phyloP scores from a whole-genome alignment of 2,113 vertebrate genomes.

The Columba janthina region DNA sequence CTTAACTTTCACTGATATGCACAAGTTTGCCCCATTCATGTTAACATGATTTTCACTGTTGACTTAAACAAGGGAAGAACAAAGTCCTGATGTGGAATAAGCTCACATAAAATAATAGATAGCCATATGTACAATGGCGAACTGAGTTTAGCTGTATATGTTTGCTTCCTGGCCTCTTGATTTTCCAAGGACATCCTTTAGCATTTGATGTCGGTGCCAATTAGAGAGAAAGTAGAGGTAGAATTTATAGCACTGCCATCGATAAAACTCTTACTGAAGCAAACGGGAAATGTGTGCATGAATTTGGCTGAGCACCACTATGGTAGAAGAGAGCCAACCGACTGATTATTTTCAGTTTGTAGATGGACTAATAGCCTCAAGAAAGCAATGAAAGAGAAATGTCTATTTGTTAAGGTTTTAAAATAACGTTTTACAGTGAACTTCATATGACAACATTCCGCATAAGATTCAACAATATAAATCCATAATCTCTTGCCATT shows the following conservation, averaged over 20 bases:
- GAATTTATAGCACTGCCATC: constrained; percentile 35
- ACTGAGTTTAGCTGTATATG: neutral
- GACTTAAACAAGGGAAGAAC: neutral
- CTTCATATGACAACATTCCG: neutral
- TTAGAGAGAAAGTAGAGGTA: constrained; percentile 39
- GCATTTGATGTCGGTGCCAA: constrained; percentile 51
- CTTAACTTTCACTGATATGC: neutral
- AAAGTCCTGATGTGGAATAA: neutral
- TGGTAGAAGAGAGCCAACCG: constrained; percentile 10
- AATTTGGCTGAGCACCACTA: constrained; percentile 18
- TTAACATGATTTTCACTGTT: constrained; percentile 23
- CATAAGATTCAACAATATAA: constrained; percentile 63
- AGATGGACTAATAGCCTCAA: neutral
- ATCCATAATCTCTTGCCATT: constrained; percentile 65
- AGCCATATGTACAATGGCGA: neutral
- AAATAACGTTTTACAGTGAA: constrained; percentile 29
- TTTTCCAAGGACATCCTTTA: constrained; percentile 57
- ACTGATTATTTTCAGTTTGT: constrained; percentile 41
- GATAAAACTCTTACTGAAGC: constrained; percentile 35
- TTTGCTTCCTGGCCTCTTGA: constrained; percentile 11
- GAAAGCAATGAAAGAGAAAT: constrained; percentile 39
- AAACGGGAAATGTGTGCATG: constrained; percentile 27
- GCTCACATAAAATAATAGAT: neutral
- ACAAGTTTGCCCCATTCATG: neutral
- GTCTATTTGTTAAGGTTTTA: constrained; percentile 27